Conservation (phyloP, 2,113 vertebrate species). For the Engystomops pustulosus region DNA sequence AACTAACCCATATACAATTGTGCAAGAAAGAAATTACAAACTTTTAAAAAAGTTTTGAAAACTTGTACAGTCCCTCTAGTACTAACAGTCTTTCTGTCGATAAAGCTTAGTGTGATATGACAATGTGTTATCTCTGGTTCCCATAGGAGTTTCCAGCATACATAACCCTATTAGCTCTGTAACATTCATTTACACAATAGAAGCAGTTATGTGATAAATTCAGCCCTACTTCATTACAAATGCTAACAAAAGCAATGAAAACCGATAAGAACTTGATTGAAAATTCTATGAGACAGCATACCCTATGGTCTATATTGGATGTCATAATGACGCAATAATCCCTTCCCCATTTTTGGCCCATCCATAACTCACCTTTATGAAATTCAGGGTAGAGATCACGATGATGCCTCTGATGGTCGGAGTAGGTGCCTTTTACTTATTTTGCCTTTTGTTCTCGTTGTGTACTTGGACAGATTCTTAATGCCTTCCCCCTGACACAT, state of each 20-base stretch:
- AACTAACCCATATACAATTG: background rate
- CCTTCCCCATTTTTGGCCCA: too few relatives aligned
- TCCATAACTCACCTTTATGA: conserved; percentile 13
- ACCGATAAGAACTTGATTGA: background rate
- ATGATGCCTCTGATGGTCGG: conserved; percentile 1
- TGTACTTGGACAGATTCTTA: conserved; percentile 58
- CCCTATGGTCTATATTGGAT: background rate
- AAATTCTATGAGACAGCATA: background rate
- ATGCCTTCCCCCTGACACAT: conserved; percentile 50
- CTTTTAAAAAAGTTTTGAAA: background rate
- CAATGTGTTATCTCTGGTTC: background rate
- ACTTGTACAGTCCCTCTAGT: too few relatives aligned
- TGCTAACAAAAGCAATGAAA: background rate
- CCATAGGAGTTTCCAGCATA: background rate
- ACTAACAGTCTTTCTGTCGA: too few relatives aligned
- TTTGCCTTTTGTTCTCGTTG: conserved; percentile 32
- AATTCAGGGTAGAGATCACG: background rate
- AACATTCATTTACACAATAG: background rate
- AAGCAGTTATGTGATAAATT: background rate
- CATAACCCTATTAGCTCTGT: background rate
- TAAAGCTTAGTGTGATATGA: too few relatives aligned
- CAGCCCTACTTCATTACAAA: background rate
- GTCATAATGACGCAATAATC: too few relatives aligned
- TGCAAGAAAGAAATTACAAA: background rate
- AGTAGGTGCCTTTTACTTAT: conserved; percentile 35